Base-by-base conservation (phyloP, 2,797 vertebrate genomes). In the Rhodeus uyekii region DNA sequence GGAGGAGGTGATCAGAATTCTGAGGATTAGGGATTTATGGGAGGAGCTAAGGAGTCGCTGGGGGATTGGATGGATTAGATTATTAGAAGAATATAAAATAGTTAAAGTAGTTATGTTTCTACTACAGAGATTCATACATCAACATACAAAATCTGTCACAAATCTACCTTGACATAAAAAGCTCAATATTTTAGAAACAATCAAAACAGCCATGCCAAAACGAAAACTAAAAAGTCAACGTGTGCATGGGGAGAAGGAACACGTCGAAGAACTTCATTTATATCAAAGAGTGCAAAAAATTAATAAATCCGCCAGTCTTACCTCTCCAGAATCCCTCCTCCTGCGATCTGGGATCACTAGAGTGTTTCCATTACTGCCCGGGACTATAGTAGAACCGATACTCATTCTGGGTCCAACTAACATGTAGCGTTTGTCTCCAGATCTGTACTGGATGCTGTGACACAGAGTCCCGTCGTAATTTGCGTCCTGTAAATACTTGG, bases 381-480 rank as follows among this genome's bases (percentile, higher is more conserved):
- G 27, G 0, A 2, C 68, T 22, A 71, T 71, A 7, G 68, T 71
- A 32, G 68, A 64, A 8, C 61, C 29, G 79, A 88, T 85, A 82
- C 89, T 91, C 89, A 90, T 89, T 48, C 88, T 89, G 63, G 90
- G 89, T 84, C 88, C 89, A 82, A 90, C 89, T 67, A 90, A 76
- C 89, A 90, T 90, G 86, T 90, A 91, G 2, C 87, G 89, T 78
- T 89, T 90, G 36, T 91, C 90, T 67, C 90, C 90, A 2, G 90
- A 90, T 90, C 88, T 90, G 90, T 68, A 60, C 58, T 60, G 58
- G 84, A 90, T 89, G 86, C 89, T 89, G 85, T 90, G 88, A 78
- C 87, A 91, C 75, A 90, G 79, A 32, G 90, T 89, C 14, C 90
- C 89, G 42, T 89, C 89, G 58, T 90, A 90, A 85, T 87, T 87